Evolutionary conservation across 37 sponge, comb jelly and placozoan genomes (phyloP), one percentile per base, ranked within the genome.

Genomic region (Eunapius fragilis): DNA sequence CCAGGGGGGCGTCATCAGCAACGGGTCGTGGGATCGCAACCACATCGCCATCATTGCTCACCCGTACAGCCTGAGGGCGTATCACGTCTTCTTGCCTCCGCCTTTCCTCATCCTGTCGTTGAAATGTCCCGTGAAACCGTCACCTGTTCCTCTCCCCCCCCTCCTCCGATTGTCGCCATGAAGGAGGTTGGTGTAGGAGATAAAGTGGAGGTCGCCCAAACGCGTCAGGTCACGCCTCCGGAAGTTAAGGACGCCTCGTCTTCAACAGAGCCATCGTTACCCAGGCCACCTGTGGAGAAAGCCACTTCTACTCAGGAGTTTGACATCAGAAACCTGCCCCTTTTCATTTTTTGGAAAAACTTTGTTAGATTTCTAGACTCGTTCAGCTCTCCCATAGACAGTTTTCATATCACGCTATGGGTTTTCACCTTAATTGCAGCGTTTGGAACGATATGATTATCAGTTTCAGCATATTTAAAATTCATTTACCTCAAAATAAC

Each of bases 1-100:
- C 0, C 95, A 95, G 85, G 95, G 95, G 24, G 86, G 84, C 25
- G 24, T 87, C 0, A 73, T 88, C 17, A 76, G 47, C n/a, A 83
- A 49, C 19, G 68, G 28, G 49, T 37, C 41, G 1, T n/a, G 36
- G 17, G 50, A 38, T 30, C 17, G 33, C 24, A 84, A 79, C 25
- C 9, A 31, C 50, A 67, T 30, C 17, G 80, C 85, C 0, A 75
- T 90, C 24, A 26, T 78, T 0, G 89, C 90, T 22, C 93, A 95
- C 37, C n/a, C 82, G 2, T 70, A 31, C 14, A 33, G 86, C 33
- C 85, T 95, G 48, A 69, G 93, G 34, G 10, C 77, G 10, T 89
- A 91, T 72, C 95, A 95, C 48, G 11, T 89, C 33, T 95, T 92
- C 38, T 82, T 95, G 2, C 95, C 95, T 13, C 23, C 92, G 4